Percentiles rank a stretch among this genome's conserved stretches.
Conservation (phyloP, 2,113 vertebrate species). For the Pelusios castaneus region DNA sequence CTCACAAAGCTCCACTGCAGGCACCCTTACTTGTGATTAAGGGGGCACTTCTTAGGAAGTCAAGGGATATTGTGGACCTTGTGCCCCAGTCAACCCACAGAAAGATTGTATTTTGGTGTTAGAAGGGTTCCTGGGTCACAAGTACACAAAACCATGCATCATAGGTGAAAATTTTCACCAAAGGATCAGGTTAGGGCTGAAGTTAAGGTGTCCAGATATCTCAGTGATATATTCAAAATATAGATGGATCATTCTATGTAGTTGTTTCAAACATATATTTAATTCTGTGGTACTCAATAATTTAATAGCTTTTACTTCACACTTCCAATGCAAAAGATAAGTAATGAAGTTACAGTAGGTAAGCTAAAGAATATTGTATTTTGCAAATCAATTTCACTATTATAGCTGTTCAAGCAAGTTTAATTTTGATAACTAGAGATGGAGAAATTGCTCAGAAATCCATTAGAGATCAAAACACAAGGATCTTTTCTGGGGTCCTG, state of each 20-base stretch:
- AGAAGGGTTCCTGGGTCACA: background rate
- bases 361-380: background rate
- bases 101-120: background rate
- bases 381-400: background rate
- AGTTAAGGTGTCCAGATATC: background rate
- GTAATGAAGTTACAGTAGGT: background rate
- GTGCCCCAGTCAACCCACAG: background rate
- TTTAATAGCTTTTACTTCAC: background rate
- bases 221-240: background rate
- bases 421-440: background rate
- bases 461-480: background rate
- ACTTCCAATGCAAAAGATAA: background rate
- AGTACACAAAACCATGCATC: background rate
- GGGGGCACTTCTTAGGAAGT: background rate
- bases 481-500: background rate
- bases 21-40: background rate
- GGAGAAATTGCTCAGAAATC: background rate
- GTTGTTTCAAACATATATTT: background rate
- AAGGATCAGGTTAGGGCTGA: background rate
- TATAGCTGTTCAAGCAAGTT: background rate
- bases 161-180: background rate
- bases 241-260: background rate
- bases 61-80: background rate
- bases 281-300: background rate
- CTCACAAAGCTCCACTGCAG: background rate